Base-by-base conservation (phyloP, 1,140 invertebrate species). In the Teleopsis dalmanni region DNA sequence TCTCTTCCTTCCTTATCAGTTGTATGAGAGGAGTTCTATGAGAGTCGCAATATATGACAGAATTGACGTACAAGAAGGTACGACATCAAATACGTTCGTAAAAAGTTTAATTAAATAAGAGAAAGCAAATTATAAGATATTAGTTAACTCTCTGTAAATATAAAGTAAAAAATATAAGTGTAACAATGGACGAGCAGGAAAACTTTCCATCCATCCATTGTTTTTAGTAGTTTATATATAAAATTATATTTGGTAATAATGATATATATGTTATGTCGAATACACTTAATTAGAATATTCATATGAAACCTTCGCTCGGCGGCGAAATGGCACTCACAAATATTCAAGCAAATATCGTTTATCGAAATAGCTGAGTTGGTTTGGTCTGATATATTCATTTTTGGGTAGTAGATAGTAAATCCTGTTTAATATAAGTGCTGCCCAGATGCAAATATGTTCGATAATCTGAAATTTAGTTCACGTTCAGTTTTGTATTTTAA, bases 91-190 rank as follows among this genome's bases (percentile, higher is more conserved):
- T 43, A 29, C 26, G 27, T 45, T 23, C 31, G 27, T 45, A 34
- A 34, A 34, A 35, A 34, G 18, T 21, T 44, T 29, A 27, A 43
- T 29, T 65, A 62, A 65, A 62, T 65, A 65, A 65, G 62, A 65
- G 57, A 65, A 65, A 65, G 62, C 62, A 65, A 65, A 65, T 65
- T 58, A 65, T 65, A 63, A 61, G 64, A 60, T 65, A 65, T 65
- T 65, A 65, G 62, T 65, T 65, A 43, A 27, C 21, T 43, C 41
- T 31, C 31, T 43, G 23, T 43, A 19, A 25, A 29, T 10, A 29
- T 10, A 43, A 43, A 43, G 22, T 27, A 43, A 19, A 43, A 42
- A 43, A 13, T 29, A 43, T 31, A 14, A n/a, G 13, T 31, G 25
- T 27, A 43, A 27, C 41, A 43, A 43, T 43, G 26, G 26, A 23